phyloP scores from a whole-genome alignment of 2,113 vertebrate genomes.

The Micromys minutus region DNA sequence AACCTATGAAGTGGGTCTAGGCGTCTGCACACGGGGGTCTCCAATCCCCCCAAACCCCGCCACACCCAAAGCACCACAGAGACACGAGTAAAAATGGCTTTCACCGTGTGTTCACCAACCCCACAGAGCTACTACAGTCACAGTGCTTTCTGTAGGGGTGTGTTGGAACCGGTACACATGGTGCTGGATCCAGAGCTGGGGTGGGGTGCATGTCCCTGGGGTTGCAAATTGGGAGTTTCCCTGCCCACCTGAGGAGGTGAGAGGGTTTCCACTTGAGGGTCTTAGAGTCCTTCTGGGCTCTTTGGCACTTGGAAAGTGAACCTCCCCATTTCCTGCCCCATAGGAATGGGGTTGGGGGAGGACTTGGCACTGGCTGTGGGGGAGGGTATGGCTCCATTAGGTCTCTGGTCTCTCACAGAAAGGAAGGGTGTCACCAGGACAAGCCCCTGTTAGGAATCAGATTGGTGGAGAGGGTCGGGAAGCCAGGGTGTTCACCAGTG shows the following conservation, averaged over 20 bases:
- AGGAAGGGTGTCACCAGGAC: slow-evolving; percentile 69
- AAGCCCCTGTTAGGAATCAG: slow-evolving; percentile 57
- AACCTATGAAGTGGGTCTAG: background rate
- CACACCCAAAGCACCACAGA: slow-evolving; percentile 48
- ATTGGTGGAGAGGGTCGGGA: background rate
- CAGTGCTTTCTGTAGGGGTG: background rate
- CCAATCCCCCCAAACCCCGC: background rate
- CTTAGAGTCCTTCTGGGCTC: slow-evolving; percentile 68
- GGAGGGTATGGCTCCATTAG: slow-evolving; percentile 62
- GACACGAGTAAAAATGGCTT: slow-evolving; percentile 58
- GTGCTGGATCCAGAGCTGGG: slow-evolving; percentile 52
- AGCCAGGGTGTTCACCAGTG: background rate
- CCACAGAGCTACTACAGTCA: background rate
- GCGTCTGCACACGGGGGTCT: background rate
- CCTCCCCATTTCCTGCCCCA: slow-evolving; percentile 55
- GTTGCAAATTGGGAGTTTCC: slow-evolving; percentile 5
- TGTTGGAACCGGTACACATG: background rate
- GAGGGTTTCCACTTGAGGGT: slow-evolving; percentile 48
- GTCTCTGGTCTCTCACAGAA: slow-evolving; percentile 55
- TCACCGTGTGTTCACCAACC: slow-evolving; percentile 62
- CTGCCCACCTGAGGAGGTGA: slow-evolving; percentile 33
- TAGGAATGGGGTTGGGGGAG: slow-evolving; percentile 39
- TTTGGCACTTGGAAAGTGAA: slow-evolving; percentile 79
- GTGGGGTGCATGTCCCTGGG: background rate
- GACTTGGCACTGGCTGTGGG: slow-evolving; percentile 76